These are phyloP conservation scores for Acestrorhynchus altus DNA, from an alignment of 2,797 vertebrate species.

Conservation along the genomic window DNA sequence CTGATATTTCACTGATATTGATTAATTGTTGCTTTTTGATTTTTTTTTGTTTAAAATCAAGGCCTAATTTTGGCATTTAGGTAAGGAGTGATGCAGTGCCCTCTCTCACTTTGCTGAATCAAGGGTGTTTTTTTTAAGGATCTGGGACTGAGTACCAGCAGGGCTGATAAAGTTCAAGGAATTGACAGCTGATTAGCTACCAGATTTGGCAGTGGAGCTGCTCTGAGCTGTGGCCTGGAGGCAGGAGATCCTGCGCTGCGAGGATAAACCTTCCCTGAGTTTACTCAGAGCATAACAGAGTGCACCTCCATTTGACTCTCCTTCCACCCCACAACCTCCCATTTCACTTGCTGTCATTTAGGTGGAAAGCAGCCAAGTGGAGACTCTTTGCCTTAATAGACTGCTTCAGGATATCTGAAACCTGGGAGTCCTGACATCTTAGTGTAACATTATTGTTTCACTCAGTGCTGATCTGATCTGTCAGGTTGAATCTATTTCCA, in stretches of 20 bases:
- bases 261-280: background rate
- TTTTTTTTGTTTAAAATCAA: too few species aligned
- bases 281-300: background rate
- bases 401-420: background rate
- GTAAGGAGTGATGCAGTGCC: background rate
- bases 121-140: conserved; percentile 16
- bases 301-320: background rate
- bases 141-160: background rate
- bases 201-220: conserved; percentile 19
- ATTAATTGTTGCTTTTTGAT: too few species aligned
- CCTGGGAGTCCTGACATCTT: background rate
- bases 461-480: background rate
- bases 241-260: conserved; percentile 3
- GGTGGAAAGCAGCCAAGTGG: background rate
- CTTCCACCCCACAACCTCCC: background rate
- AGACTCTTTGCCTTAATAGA: background rate
- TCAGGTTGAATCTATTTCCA: background rate
- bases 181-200: conserved; percentile 49
- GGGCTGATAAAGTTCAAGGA: conserved; percentile 47
- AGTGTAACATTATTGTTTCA: background rate
- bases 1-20: too few species aligned
- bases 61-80: background rate
- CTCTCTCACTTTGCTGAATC: background rate
- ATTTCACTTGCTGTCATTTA: background rate
- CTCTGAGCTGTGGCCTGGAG: conserved; percentile 6